Conservation (phyloP, 92 coral and sea anemone genomes). For the Montipora capitata region DNA sequence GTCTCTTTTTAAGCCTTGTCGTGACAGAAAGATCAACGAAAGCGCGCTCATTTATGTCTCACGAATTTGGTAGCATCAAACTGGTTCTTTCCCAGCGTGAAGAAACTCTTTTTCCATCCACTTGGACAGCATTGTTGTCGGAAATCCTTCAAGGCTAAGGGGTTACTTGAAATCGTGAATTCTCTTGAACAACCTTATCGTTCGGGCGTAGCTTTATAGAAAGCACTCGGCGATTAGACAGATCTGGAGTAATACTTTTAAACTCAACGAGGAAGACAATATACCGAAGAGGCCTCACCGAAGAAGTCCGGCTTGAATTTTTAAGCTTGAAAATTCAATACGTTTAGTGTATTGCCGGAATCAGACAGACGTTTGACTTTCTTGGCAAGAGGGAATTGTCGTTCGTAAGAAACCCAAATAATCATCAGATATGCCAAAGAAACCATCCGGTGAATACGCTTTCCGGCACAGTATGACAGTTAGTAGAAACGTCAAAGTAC, state of each 20-base stretch:
- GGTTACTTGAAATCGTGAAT: neutral
- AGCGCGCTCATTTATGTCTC: neutral
- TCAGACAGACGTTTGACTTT: neutral
- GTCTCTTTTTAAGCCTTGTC: neutral
- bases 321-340: neutral
- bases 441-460: neutral
- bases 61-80: neutral
- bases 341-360: too few species aligned
- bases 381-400: neutral
- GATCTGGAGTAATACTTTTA: constrained; percentile 9
- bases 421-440: neutral
- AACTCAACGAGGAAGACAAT: constrained; percentile 3
- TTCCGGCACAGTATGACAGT: neutral
- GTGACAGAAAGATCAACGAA: neutral
- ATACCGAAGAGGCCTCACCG: neutral
- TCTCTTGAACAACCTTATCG: constrained; percentile 1
- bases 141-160: neutral
- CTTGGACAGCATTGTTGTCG: neutral
- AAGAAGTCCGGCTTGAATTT: neutral
- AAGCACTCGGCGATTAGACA: neutral
- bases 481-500: neutral
- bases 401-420: too few species aligned
- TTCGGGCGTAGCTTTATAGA: neutral
- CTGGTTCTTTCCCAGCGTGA: constrained; percentile 41
- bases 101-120: neutral